Evolutionary conservation across 2,113 vertebrate species (phyloP).

Genomic region (Melanerpes formicivorus): DNA sequence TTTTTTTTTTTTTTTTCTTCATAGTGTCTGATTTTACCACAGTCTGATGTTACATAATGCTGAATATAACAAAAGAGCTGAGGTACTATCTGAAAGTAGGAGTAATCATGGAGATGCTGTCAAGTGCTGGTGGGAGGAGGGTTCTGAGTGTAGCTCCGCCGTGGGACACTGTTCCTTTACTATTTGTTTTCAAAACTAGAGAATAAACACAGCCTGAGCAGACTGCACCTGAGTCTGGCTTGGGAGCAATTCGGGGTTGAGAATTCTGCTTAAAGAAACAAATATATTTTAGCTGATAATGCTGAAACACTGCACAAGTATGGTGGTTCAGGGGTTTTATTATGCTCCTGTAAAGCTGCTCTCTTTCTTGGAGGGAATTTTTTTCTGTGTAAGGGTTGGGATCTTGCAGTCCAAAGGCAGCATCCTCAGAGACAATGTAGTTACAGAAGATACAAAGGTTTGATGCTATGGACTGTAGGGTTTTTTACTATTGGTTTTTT

Average conservation of each 20-base stretch:
- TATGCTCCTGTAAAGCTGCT: not conserved
- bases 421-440: not conserved
- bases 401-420: not conserved
- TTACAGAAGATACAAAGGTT: not conserved
- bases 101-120: not conserved
- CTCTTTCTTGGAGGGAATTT: not conserved
- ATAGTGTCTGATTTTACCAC: not conserved
- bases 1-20: not conserved
- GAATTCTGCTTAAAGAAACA: not conserved
- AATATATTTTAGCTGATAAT: not conserved
- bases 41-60: not conserved
- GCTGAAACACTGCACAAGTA: not conserved
- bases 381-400: not conserved
- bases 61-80: not conserved
- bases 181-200: not conserved
- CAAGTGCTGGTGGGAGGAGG: constrained; percentile 1
- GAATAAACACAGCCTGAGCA: not conserved
- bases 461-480: not conserved
- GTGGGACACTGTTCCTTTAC: not conserved
- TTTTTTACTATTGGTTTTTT: not conserved
- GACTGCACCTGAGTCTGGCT: not conserved
- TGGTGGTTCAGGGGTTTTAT: not conserved
- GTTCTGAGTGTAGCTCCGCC: not conserved
- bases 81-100: not conserved
- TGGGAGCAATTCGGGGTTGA: not conserved